These are phyloP conservation scores for Drosophila meridionalis DNA, from an alignment of 2,888 invertebrate genomes.

Conservation along the genomic window DNA sequence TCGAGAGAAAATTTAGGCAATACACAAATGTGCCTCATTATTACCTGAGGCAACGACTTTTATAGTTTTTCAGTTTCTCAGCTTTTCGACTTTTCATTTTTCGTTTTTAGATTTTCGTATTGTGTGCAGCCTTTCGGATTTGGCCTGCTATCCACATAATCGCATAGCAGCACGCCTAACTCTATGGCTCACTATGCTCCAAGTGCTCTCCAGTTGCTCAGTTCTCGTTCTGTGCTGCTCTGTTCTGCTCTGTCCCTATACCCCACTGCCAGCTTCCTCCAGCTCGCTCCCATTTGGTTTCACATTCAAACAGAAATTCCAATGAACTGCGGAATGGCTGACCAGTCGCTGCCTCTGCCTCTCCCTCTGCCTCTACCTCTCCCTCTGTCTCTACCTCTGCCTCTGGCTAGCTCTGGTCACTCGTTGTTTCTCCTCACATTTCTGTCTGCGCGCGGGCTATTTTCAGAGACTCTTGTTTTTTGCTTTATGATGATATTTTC, in stretches of 20 bases:
- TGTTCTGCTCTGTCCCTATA: constrained; percentile 8
- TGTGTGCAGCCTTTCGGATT: constrained; percentile 10
- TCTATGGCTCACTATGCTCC: constrained; percentile 1
- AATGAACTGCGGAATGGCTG: constrained; percentile 53
- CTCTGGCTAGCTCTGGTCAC: constrained; percentile 16
- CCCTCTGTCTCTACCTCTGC: not conserved
- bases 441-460: not conserved
- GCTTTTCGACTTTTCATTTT: constrained; percentile 1
- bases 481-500: constrained; percentile 45
- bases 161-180: constrained; percentile 5
- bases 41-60: constrained; percentile 7
- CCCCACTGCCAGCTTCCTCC: constrained; percentile 36
- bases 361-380: constrained; percentile 14
- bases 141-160: constrained; percentile 13
- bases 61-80: constrained; percentile 4
- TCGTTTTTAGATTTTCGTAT: constrained; percentile 1
- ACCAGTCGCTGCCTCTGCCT: constrained; percentile 38
- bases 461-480: constrained; percentile 27
- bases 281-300: constrained; percentile 45
- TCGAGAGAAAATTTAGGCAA: constrained; percentile 17
- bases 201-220: constrained; percentile 35
- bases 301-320: constrained; percentile 55
- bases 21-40: constrained; percentile 8
- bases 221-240: constrained; percentile 27
- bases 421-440: constrained; percentile 13